phyloP scores from a whole-genome alignment of 2,113 vertebrate genomes.

The Callipepla squamata region DNA sequence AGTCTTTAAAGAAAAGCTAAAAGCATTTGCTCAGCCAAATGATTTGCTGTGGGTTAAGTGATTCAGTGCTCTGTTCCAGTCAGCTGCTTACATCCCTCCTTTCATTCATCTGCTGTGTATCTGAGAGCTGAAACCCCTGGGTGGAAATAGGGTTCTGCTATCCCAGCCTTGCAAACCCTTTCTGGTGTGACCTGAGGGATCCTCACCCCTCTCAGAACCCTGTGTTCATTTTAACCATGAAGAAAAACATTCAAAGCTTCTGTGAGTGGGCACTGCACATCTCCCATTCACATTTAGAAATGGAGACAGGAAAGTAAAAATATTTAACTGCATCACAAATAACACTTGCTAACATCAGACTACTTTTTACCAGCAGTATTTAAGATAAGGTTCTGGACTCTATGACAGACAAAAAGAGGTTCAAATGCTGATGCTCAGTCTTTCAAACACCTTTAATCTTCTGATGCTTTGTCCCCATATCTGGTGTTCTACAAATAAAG shows the following conservation, averaged over 20 bases:
- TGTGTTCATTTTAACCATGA: neutral
- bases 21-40: neutral
- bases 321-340: neutral
- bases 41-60: neutral
- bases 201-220: neutral
- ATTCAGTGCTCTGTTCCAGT: neutral
- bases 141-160: neutral
- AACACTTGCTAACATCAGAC: neutral
- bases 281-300: neutral
- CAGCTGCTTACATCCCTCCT: neutral
- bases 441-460: neutral
- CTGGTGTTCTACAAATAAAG: neutral
- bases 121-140: neutral
- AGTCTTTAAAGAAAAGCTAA: neutral
- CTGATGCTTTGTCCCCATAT: neutral
- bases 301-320: neutral
- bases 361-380: neutral
- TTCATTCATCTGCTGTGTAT: neutral
- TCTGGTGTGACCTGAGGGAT: neutral
- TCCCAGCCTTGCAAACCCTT: neutral
- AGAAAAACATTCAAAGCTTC: neutral
- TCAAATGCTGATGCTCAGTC: neutral
- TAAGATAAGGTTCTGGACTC: neutral
- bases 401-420: neutral
- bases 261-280: neutral